phyloP scores from a whole-genome alignment of 2,888 invertebrate genomes.

The Catocala nupta region DNA sequence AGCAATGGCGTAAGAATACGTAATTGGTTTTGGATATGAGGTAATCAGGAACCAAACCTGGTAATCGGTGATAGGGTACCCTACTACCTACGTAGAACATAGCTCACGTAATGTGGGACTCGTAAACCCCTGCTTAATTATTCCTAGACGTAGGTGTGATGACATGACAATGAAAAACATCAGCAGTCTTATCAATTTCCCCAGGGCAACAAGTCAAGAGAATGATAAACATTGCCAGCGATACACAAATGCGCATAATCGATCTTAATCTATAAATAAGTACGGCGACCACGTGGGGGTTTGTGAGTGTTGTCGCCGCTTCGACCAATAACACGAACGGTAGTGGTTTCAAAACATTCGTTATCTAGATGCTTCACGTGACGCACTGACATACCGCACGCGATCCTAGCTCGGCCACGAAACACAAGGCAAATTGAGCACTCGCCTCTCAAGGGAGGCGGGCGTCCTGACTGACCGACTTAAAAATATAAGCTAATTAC shows the following conservation, averaged over 20 bases:
- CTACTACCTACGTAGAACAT: no score
- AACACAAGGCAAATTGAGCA: constrained; percentile 20
- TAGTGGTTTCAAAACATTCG: constrained; percentile 23
- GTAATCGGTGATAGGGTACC: no score
- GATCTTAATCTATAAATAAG: constrained; percentile 42
- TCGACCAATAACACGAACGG: constrained; percentile 5
- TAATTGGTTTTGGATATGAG: no score
- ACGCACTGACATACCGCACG: constrained; percentile 15
- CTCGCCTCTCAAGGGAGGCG: constrained; percentile 26
- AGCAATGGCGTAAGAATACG: no score
- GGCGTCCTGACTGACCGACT: no score
- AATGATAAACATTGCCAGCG: constrained; percentile 27
- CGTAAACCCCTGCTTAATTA: no score
- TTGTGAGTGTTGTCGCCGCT: background rate
- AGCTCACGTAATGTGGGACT: no score
- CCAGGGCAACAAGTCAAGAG: constrained; percentile 12
- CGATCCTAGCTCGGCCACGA: constrained; percentile 21
- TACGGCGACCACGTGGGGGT: constrained; percentile 29
- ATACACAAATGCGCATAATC: constrained; percentile 29
- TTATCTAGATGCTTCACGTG: constrained; percentile 28
- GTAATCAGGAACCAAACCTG: no score
- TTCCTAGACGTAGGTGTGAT: no score
- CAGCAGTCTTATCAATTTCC: constrained; percentile 29
- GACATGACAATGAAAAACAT: background rate
- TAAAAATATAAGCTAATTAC: no score